phyloP scores from a whole-genome alignment of 2,797 vertebrate genomes.

The Rousettus madagascariensis region DNA sequence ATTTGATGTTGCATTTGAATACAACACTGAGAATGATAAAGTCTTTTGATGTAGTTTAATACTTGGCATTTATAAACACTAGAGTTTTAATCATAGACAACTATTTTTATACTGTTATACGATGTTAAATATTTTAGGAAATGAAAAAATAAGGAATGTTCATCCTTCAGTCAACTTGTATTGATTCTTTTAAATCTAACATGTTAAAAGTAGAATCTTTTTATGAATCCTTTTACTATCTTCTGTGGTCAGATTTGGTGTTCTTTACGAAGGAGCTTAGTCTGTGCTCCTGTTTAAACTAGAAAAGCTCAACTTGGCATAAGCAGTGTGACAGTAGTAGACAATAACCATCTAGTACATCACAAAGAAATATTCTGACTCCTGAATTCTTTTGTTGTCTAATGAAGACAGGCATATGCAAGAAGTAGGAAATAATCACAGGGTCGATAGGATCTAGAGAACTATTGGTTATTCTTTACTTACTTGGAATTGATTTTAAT shows the following conservation, averaged over 20 bases:
- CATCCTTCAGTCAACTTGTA: neutral
- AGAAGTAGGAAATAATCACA: neutral
- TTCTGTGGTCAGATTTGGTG: neutral
- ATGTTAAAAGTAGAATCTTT: neutral
- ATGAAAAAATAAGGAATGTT: neutral
- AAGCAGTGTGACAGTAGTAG: neutral
- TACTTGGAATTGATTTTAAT: conserved; percentile 16
- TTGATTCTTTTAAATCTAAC: neutral
- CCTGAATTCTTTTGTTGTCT: conserved; percentile 47
- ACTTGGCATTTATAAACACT: neutral
- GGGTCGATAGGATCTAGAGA: neutral
- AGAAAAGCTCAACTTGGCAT: neutral
- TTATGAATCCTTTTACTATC: neutral
- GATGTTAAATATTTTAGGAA: neutral
- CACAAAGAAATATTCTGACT: conserved; percentile 62
- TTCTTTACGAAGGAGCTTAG: neutral
- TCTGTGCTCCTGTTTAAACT: neutral
- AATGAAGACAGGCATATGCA: neutral
- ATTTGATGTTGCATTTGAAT: neutral
- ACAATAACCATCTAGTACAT: neutral
- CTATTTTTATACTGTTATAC: neutral
- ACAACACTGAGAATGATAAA: neutral
- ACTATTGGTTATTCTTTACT: neutral
- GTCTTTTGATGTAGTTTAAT: conserved; percentile 14
- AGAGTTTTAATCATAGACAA: neutral